phyloP scores from a whole-genome alignment of 2,888 invertebrate genomes.

The Nomada ruficornis region DNA sequence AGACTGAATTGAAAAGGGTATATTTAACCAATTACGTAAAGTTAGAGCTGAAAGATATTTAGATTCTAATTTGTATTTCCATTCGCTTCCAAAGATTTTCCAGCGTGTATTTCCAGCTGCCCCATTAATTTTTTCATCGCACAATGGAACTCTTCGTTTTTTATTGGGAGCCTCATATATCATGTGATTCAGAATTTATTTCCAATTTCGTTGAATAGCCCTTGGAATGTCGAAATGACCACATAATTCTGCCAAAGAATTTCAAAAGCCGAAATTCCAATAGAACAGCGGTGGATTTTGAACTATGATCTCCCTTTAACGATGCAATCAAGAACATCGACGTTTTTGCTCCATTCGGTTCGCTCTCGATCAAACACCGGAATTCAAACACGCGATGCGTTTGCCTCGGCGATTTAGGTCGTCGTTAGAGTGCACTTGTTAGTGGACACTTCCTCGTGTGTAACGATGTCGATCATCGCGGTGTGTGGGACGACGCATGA shows the following conservation, averaged over 20 bases:
- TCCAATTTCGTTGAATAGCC: no score
- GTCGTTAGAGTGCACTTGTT: constrained; percentile 60
- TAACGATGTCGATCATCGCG: constrained; percentile 28
- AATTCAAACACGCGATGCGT: constrained; percentile 63
- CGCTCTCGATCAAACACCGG: constrained; percentile 46
- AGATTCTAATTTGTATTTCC: neutral
- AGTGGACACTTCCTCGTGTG: constrained; percentile 63
- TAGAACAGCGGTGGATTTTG: neutral
- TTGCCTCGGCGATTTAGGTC: constrained; percentile 61
- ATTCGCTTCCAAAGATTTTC: neutral
- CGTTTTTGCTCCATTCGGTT: constrained; percentile 35
- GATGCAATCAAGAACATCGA: constrained; percentile 15
- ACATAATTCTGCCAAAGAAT: no score
- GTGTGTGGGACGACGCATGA: constrained; percentile 55
- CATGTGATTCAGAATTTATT: no score
- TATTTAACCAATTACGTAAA: no score
- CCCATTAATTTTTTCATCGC: neutral
- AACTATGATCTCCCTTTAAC: constrained; percentile 34
- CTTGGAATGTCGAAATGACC: no score
- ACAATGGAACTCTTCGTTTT: no score
- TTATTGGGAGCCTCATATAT: no score
- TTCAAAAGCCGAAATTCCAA: neutral
- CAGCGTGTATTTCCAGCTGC: neutral
- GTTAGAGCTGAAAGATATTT: no score
- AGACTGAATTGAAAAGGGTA: no score